Evolutionary conservation across 2,888 invertebrate genomes (phyloP).

Genomic region (Mechanitis mazaeus): DNA sequence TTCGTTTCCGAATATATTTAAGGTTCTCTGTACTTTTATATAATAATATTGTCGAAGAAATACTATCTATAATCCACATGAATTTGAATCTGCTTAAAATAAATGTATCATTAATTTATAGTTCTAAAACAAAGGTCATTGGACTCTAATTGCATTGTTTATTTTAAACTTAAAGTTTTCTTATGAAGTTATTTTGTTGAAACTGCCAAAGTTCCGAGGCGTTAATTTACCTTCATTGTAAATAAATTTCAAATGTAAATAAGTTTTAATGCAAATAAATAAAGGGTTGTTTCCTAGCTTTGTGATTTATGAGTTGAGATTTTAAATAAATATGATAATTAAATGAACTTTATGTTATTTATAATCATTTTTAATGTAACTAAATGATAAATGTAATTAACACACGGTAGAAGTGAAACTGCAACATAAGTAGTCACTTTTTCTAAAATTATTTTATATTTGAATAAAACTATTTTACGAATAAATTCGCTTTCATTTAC

Average conservation of each 20-base stretch:
- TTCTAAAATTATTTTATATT: too few relatives aligned
- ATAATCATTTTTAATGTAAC: too few relatives aligned
- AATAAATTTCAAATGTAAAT: slow-evolving; percentile 11
- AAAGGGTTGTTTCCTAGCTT: slow-evolving; percentile 3
- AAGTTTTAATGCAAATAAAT: slow-evolving; percentile 2
- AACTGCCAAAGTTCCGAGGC: slow-evolving; percentile 23
- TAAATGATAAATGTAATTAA: too few relatives aligned
- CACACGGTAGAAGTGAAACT: too few relatives aligned
- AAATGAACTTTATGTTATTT: too few relatives aligned
- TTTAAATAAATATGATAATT: neutral
- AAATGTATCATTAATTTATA: too few relatives aligned
- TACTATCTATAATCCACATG: neutral
- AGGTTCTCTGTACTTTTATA: too few relatives aligned
- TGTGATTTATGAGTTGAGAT: slow-evolving; percentile 4
- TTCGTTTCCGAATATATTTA: neutral
- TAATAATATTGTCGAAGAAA: neutral
- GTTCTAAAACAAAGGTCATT: too few relatives aligned
- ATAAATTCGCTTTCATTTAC: too few relatives aligned
- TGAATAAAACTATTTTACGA: too few relatives aligned
- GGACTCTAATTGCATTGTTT: slow-evolving; percentile 27
- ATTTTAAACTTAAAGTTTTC: slow-evolving; percentile 20
- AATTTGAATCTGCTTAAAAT: too few relatives aligned
- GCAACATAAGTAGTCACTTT: too few relatives aligned
- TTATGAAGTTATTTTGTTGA: slow-evolving; percentile 26
- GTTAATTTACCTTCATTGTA: slow-evolving; percentile 22